These are phyloP conservation scores for Neopipo cinnamomea DNA, from an alignment of 2,113 vertebrate genomes.

Conservation along the genomic window DNA sequence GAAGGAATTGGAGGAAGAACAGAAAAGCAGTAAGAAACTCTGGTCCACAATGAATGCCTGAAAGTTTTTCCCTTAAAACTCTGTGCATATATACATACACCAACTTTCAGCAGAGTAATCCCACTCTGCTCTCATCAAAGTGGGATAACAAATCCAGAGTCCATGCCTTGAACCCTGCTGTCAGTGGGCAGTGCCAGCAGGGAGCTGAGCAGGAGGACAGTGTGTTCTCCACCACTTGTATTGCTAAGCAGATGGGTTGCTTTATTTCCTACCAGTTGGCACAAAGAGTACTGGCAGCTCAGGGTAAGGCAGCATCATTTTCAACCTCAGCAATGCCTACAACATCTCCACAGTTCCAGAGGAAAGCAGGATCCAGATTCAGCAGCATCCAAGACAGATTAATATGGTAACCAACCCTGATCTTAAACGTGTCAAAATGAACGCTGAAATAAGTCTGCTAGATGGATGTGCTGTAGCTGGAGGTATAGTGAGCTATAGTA, in stretches of 20 bases:
- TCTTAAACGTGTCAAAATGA: neutral
- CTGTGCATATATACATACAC: neutral
- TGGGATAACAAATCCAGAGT: neutral
- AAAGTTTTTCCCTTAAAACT: neutral
- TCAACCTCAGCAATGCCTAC: neutral
- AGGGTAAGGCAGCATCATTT: neutral
- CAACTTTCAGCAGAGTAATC: neutral
- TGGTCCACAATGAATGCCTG: neutral
- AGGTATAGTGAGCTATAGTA: neutral
- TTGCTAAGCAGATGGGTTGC: neutral
- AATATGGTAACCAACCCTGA: neutral
- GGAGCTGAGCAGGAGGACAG: neutral
- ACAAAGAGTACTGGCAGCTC: neutral
- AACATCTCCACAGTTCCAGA: neutral
- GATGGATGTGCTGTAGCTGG: neutral
- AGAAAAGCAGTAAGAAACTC: neutral
- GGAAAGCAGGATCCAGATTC: neutral
- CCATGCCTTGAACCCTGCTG: neutral
- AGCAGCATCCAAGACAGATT: neutral
- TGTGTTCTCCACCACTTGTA: neutral
- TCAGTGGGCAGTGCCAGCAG: neutral
- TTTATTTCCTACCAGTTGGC: conserved; percentile 3
- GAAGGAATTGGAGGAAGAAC: neutral
- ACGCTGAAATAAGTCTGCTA: neutral
- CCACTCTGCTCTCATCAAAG: neutral